These are phyloP conservation scores for Synchiropus splendidus DNA, from an alignment of 2,113 vertebrate species.

Conservation along the genomic window DNA sequence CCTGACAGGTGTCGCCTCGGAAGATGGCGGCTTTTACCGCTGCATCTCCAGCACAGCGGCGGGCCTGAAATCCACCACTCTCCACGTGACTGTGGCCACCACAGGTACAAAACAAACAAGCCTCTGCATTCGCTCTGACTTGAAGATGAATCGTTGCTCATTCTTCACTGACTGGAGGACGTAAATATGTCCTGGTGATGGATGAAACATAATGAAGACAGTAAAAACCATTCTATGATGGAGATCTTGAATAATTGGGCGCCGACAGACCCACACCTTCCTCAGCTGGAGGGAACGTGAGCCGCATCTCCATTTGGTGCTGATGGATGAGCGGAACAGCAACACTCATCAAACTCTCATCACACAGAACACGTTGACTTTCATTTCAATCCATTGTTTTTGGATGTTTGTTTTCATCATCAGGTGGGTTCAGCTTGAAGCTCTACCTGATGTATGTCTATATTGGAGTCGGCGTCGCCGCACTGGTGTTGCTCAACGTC, in stretches of 20 bases:
- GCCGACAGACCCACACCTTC: no score
- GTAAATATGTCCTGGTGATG: not conserved
- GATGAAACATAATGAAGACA: conserved; percentile 4
- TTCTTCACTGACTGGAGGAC: conserved; percentile 2
- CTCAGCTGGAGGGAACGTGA: no score
- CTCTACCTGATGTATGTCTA: conserved; percentile 55
- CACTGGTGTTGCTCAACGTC: conserved; percentile 35
- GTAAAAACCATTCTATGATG: not conserved
- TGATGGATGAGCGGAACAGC: no score
- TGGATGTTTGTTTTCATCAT: not conserved
- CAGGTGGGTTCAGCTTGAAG: conserved; percentile 42
- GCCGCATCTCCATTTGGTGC: no score
- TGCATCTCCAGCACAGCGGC: conserved; percentile 43
- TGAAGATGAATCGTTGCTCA: not conserved
- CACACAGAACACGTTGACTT: not conserved
- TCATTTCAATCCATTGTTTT: not conserved
- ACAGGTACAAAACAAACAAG: conserved; percentile 42
- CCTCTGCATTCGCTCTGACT: not conserved
- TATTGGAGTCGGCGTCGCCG: conserved; percentile 43
- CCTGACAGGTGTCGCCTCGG: conserved; percentile 34
- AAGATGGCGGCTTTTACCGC: conserved; percentile 63
- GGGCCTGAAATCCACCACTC: conserved; percentile 42
- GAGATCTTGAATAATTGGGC: not conserved
- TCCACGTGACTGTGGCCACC: conserved; percentile 40
- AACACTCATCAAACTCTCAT: no score